Base-by-base conservation (phyloP, 2,888 invertebrate species). In the Pantelozetes paolii region DNA sequence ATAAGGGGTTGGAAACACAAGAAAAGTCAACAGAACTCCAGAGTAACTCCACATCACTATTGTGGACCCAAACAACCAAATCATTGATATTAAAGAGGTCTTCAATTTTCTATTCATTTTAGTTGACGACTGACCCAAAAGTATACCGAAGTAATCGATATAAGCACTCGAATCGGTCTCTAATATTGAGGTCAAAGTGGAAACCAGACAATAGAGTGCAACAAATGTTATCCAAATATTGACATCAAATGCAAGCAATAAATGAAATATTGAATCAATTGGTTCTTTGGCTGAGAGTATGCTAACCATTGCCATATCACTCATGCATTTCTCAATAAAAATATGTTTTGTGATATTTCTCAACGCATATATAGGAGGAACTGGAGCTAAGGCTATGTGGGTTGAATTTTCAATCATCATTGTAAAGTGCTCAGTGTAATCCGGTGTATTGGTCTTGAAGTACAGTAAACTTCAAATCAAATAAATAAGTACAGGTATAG, bases 21-120 rank as follows among this genome's bases (percentile, higher is more conserved):
- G 62, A 62, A 62, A 62, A 15, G 62, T 62, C 2, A 62, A 23
- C 62, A 62, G 30, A 8, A 62, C 11, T 62, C 62, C 62, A 30
- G 62, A 62, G 30, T 62, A 62, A n/a, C 15, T n/a, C 30, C 30
- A 62, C 62, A 30, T 62, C 18, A 62, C 18, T 30, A 62, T 18
- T 32, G 30, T 20, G 11, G 62, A 30, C 1, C 62, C 62, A 62
- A 9, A 30, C 28, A 62, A 11, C 62, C 62, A 62, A 30, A 62
- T 9, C 30, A 62, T 18, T 9, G 62, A 23, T 62, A 62, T 30
- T 9, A 62, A 30, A 1, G 62, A 28, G 8, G 3, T 30, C 18
- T 5, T 28, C 13, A 9, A 6, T 18, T 30, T 5, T 9, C 32
- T 6, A 1, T 62, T 62, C 28, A 20, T 18, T 9, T 2, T 1